Base-by-base conservation (phyloP, 1,140 invertebrate genomes). In the Drosophila sproati region DNA sequence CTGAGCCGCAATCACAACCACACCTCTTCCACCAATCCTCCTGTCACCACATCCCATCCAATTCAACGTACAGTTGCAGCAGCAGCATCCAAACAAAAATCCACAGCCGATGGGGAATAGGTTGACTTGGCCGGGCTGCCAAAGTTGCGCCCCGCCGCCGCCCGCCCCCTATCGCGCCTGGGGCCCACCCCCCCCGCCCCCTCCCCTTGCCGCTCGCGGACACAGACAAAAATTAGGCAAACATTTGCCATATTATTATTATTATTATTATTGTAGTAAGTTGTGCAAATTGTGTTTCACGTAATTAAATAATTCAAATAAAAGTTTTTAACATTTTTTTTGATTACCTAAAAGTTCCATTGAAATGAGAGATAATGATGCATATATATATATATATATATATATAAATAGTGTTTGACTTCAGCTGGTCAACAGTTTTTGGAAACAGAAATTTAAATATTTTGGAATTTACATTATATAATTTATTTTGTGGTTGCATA, bases 71-170 rank as follows among this genome's bases (percentile, higher is more conserved):
- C 39, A 39, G 52, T 48, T 67, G 41, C 63, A 50, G 54, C 59
- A 43, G 45, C 35, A 4, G 35, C 71, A 72, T 60, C 59, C 10
- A 89, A 88, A 52, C 57, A 67, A 2, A 88, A 77, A 28, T n/a
- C 64, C 32, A 64, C 39, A 12, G 66, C 72, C 37, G 75, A 68
- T 54, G 83, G 87, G 4, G 20, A 20, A 73, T 82, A 48, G 39
- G 20, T 8, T 3, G 2, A 34, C 0, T 12, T 51, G 2, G 31
- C 29, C 29, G 64, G 45, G 6, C 20, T 72, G 45, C 37, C 56
- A 5, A 50, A 60, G 4, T 37, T 63, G 54, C 66, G 31, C 1
- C n/a, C n/a, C n/a, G n/a, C n/a, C n/a, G n/a, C n/a, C n/a, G n/a
- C n/a, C n/a, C n/a, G n/a, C n/a, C n/a, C n/a, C n/a, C n/a, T n/a